Evolutionary conservation across 2,113 vertebrate genomes (phyloP).

Genomic region (Semnornis frantzii): DNA sequence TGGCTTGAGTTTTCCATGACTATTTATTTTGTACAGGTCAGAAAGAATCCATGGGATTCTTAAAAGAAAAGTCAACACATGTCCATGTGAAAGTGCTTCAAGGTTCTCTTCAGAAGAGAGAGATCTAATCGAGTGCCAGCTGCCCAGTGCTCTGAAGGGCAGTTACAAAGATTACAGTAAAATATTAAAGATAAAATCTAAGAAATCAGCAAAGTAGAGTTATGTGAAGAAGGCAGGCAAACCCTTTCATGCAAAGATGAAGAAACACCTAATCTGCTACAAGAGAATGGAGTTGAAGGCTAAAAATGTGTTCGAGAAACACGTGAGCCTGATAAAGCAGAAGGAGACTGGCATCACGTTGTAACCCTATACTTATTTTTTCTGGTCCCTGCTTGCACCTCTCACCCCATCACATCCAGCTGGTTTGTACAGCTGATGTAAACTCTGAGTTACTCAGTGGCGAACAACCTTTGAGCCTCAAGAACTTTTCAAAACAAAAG

Average conservation of each 20-base stretch:
- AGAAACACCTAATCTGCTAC: constrained; percentile 26
- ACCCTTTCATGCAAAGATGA: background rate
- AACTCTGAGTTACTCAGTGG: background rate
- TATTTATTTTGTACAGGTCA: background rate
- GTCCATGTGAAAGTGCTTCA: background rate
- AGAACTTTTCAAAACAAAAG: background rate
- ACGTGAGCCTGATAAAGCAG: background rate
- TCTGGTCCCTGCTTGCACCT: background rate
- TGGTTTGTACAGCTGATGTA: background rate
- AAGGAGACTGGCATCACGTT: background rate
- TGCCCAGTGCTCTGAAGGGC: background rate
- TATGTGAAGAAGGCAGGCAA: background rate
- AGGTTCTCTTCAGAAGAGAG: background rate
- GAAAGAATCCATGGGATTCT: background rate
- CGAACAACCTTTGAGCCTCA: background rate
- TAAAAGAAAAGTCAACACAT: background rate
- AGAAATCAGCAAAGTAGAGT: constrained; percentile 21
- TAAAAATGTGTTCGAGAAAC: background rate
- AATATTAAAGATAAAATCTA: constrained; percentile 9
- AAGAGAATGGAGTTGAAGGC: constrained; percentile 2
- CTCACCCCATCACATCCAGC: background rate
- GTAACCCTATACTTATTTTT: background rate
- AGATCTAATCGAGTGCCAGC: background rate
- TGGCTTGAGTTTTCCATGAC: background rate
- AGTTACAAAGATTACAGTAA: constrained; percentile 38